Evolutionary conservation across 2,797 vertebrate genomes (phyloP).

Genomic region (Jordanella pulchra): DNA sequence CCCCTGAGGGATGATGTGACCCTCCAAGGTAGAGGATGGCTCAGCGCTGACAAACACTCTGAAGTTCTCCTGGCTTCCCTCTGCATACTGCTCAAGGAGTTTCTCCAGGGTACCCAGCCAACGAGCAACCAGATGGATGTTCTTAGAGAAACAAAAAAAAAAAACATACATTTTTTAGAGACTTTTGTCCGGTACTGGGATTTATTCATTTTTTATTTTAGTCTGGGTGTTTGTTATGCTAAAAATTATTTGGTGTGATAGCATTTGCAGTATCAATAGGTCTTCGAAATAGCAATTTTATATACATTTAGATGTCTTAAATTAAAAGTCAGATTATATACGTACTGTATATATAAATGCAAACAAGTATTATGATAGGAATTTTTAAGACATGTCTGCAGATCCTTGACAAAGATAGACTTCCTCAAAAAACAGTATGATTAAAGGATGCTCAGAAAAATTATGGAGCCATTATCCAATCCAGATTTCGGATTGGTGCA

Average conservation of each 20-base stretch:
- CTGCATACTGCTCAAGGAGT: constrained; percentile 84
- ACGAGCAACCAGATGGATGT: constrained; percentile 92
- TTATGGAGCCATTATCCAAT: no score
- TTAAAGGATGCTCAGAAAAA: not conserved
- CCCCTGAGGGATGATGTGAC: constrained; percentile 92
- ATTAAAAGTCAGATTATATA: not conserved
- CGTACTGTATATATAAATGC: not conserved
- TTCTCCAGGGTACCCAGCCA: constrained; percentile 92
- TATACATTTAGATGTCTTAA: not conserved
- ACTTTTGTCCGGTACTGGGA: not conserved
- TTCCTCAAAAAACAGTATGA: not conserved
- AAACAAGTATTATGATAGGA: not conserved
- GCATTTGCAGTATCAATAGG: not conserved
- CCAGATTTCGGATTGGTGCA: no score
- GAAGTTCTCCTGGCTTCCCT: constrained; percentile 84
- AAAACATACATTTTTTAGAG: no score
- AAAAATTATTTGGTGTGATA: not conserved
- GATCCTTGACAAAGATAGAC: not conserved
- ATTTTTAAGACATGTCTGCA: not conserved
- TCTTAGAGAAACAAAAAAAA: constrained; percentile 70
- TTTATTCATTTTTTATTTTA: not conserved
- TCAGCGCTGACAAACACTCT: constrained; percentile 92
- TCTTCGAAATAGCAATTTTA: no score
- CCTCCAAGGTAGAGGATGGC: constrained; percentile 82
- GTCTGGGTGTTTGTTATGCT: not conserved